These are phyloP conservation scores for Blastobasis adustella DNA, from an alignment of 2,888 invertebrate species.

Conservation along the genomic window DNA sequence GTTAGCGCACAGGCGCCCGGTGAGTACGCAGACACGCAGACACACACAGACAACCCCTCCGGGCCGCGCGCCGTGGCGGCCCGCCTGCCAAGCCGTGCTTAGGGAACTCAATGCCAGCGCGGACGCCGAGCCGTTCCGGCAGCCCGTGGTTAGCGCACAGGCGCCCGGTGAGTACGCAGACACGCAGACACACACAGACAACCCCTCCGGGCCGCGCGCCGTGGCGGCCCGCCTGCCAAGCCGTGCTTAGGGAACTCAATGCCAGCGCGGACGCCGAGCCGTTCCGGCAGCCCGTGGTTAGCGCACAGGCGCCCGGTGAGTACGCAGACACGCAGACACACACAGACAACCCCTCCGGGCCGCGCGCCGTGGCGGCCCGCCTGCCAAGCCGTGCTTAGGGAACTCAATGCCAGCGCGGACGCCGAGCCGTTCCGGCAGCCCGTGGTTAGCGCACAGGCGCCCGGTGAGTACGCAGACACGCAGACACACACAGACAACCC, in stretches of 20 bases:
- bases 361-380: constrained; percentile 25
- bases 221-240: constrained; percentile 62
- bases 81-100: constrained; percentile 77
- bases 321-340: background rate
- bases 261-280: constrained; percentile 88
- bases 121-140: constrained; percentile 90
- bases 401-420: constrained; percentile 84
- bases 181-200: background rate
- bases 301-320: constrained; percentile 83
- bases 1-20: constrained; percentile 86
- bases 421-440: constrained; percentile 90
- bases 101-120: constrained; percentile 82
- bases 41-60: too few species aligned
- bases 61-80: constrained; percentile 28
- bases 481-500: too few species aligned
- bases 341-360: too few species aligned
- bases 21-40: constrained; percentile 14
- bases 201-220: too few species aligned
- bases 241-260: constrained; percentile 82
- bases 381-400: constrained; percentile 81
- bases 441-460: constrained; percentile 86
- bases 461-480: constrained; percentile 60
- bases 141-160: constrained; percentile 86
- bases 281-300: constrained; percentile 89
- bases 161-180: constrained; percentile 78